Percentiles rank a stretch among this genome's conserved stretches.
These are phyloP conservation scores for Craterocephalus amniculus DNA, from an alignment of 2,797 vertebrate species.

Conservation along the genomic window DNA sequence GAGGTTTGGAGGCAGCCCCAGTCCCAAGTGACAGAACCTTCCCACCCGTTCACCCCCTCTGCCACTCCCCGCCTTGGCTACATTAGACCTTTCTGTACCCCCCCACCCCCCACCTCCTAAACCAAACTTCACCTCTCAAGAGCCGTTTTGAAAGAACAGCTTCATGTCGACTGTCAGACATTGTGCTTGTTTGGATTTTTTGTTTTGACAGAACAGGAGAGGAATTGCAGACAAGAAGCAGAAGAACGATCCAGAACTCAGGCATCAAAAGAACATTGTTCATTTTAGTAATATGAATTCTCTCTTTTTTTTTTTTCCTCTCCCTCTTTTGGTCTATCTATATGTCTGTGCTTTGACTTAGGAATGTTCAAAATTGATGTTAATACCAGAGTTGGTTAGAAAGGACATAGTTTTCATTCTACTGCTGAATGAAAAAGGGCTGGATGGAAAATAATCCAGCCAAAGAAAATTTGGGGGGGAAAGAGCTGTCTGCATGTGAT, in stretches of 20 bases:
- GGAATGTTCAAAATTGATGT: conserved; percentile 77
- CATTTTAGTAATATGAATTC: conserved; percentile 43
- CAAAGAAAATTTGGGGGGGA: conserved; percentile 65
- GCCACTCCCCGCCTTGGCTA: conserved; percentile 65
- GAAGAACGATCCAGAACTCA: conserved; percentile 35
- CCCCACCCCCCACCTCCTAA: conserved; percentile 55
- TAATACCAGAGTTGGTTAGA: conserved; percentile 79
- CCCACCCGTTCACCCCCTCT: conserved; percentile 60
- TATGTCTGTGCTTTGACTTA: conserved; percentile 58
- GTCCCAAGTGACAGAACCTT: conserved; percentile 81
- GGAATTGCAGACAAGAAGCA: conserved; percentile 52
- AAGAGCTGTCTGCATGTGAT: conserved; percentile 54
- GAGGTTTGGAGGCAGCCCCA: conserved; percentile 81
- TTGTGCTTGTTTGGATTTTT: conserved; percentile 89
- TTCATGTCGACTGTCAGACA: conserved; percentile 73
- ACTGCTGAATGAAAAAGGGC: conserved; percentile 57
- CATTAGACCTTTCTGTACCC: conserved; percentile 50
- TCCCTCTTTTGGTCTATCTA: conserved; percentile 45
- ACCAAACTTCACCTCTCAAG: conserved; percentile 78
- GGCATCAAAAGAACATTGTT: conserved; percentile 49
- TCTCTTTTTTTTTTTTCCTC: conserved; percentile 39
- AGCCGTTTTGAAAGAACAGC: conserved; percentile 78
- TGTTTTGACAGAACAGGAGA: conserved; percentile 60
- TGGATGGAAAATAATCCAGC: conserved; percentile 74
- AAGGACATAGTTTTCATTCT: conserved; percentile 73